Conservation (phyloP, 2,797 vertebrate genomes). For the Pristis pectinata region DNA sequence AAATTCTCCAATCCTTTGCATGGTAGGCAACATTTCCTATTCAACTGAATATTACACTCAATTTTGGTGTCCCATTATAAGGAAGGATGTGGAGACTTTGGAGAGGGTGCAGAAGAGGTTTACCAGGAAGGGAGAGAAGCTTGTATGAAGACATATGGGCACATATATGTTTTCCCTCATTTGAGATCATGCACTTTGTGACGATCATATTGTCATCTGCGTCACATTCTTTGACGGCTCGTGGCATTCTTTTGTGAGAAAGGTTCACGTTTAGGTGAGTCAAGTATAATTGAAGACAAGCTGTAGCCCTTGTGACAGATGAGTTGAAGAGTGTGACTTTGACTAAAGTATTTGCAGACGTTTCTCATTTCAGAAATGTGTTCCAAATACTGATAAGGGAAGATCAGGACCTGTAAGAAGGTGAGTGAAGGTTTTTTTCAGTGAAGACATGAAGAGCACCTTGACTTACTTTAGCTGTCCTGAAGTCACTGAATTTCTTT, state of each 20-base stretch:
- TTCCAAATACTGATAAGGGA: background rate
- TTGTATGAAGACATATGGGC: background rate
- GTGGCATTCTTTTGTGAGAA: too few species aligned
- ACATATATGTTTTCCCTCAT: background rate
- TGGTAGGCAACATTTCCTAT: background rate
- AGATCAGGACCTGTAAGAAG: background rate
- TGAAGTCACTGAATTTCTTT: background rate
- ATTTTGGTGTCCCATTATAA: too few species aligned
- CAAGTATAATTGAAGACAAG: background rate
- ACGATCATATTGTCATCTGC: background rate
- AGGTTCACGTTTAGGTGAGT: background rate
- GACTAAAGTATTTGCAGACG: background rate
- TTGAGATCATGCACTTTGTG: background rate
- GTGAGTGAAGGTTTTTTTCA: background rate
- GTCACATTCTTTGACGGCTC: too few species aligned
- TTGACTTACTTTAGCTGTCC: background rate
- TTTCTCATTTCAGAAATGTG: background rate
- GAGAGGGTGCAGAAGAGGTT: too few species aligned
- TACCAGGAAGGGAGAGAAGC: background rate
- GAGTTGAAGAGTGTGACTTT: background rate
- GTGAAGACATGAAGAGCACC: background rate
- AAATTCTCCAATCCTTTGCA: background rate
- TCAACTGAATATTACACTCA: background rate
- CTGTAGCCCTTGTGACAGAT: background rate
- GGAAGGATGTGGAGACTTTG: too few species aligned